Base-by-base conservation (phyloP, 64 coral and sea anemone species). In the Montipora cactus region DNA sequence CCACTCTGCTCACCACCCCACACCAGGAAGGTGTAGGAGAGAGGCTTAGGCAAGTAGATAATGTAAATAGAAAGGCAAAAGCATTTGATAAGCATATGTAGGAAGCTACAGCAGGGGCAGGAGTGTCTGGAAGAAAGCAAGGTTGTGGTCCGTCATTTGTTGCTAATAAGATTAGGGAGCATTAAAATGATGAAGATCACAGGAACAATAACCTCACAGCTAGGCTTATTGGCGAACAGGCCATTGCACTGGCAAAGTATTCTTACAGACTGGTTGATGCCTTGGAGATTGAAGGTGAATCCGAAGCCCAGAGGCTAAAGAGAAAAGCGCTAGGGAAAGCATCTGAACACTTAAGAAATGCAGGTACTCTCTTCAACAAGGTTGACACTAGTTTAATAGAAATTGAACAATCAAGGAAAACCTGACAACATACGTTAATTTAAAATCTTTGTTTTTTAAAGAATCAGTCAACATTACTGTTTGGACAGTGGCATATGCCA, bases 141-240 rank as follows among this genome's bases (percentile, higher is more conserved):
- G 89, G 67, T 15, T 92, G 79, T 92, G 79, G 90, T 47, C 67
- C 83, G 20, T 45, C 79, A 44, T 91, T 91, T 83, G 69, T 91
- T 83, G 78, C 90, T 51, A 91, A 18, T 12, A 70, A 19, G 72
- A 75, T 87, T n/a, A 87, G 0, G 8, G 67, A 91, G 47, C 67
- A 91, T 81, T 81, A 90, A 8, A 78, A 90, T 79, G 88, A 90
- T 76, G 67, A 90, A 81, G 62, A 81, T 59, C 59, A 91, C 51
- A 80, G 23, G 45, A 69, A 19, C 67, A 91, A 90, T 59, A 95
- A 90, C 84, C 47, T 95, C 4, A 62, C 8, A 62, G 47, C 19
- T 77, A 87, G 91, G 7, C 44, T 93, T 20, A 93, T 93, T 47
- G 83, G 81, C 7, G n/a, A 79, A 69, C 69, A 87, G 58, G 81